phyloP scores from a whole-genome alignment of 2,888 invertebrate genomes.

The Lingula anatina region DNA sequence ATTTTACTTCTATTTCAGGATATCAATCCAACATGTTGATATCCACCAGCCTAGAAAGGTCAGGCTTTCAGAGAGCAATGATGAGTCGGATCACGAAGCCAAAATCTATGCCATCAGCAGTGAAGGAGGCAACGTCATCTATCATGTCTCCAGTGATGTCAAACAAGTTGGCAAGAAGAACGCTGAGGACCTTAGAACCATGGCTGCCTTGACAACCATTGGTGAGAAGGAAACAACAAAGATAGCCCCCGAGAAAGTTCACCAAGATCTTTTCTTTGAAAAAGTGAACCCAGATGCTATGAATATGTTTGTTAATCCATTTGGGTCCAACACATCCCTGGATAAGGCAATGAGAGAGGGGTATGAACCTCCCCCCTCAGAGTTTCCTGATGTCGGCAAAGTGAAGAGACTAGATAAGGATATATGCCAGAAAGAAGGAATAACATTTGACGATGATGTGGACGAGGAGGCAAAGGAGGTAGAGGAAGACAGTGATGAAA shows the following conservation, averaged over 20 bases:
- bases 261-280: slow-evolving; percentile 57
- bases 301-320: slow-evolving; percentile 65
- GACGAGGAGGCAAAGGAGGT: slow-evolving; percentile 22
- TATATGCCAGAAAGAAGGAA: slow-evolving; percentile 47
- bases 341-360: slow-evolving; percentile 42
- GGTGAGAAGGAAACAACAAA: slow-evolving; percentile 34
- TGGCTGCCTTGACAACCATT: slow-evolving; percentile 58
- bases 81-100: slow-evolving; percentile 43
- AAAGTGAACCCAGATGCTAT: slow-evolving; percentile 56
- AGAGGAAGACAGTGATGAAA: slow-evolving; percentile 3
- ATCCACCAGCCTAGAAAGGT: slow-evolving; percentile 48
- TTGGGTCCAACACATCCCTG: slow-evolving; percentile 52
- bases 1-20: slow-evolving; percentile 24
- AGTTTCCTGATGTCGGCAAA: slow-evolving; percentile 21
- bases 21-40: slow-evolving; percentile 56
- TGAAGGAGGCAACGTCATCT: slow-evolving; percentile 69
- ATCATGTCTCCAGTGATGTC: slow-evolving; percentile 50
- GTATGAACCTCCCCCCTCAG: slow-evolving; percentile 25
- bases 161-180: slow-evolving; percentile 50
- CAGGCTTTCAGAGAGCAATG: slow-evolving; percentile 25
- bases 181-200: slow-evolving; percentile 47
- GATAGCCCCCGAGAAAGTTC: slow-evolving; percentile 30
- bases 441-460: slow-evolving; percentile 27
- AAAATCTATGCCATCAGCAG: slow-evolving; percentile 79
- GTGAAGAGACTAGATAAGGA: slow-evolving; percentile 37